Percentiles rank a stretch among this genome's conserved stretches.
These are phyloP conservation scores for Chondrilla cf. caribensis DNA, from an alignment of 37 sponge, comb jelly and placozoan genomes.

Conservation along the genomic window DNA sequence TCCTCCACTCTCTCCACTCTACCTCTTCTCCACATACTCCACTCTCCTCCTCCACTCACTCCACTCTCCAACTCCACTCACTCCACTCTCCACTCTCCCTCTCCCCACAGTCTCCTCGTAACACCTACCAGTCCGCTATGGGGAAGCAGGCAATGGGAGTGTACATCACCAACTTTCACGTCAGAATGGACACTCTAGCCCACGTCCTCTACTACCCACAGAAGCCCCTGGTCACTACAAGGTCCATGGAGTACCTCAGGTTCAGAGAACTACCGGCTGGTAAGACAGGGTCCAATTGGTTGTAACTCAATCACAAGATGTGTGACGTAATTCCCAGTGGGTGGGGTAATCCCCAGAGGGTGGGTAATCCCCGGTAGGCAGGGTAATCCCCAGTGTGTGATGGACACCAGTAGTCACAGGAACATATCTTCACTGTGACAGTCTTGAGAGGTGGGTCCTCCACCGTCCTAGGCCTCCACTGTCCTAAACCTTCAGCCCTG, in stretches of 20 bases:
- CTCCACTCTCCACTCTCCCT: neutral
- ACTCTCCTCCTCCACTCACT: too few relatives aligned
- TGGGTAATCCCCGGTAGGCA: neutral
- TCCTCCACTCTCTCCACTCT: too few relatives aligned
- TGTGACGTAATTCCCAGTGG: neutral
- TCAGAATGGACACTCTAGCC: slow-evolving; percentile 99
- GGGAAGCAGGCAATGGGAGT: slow-evolving; percentile 99
- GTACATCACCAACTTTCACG: slow-evolving; percentile 99
- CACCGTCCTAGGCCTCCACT: too few relatives aligned
- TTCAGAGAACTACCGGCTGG: slow-evolving; percentile 99
- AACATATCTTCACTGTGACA: too few relatives aligned
- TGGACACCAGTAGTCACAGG: too few relatives aligned
- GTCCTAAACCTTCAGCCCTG: too few relatives aligned
- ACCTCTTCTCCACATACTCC: too few relatives aligned
- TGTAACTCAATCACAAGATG: neutral
- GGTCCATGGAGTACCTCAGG: slow-evolving; percentile 99
- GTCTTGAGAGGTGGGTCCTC: too few relatives aligned
- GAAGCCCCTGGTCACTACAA: slow-evolving; percentile 99
- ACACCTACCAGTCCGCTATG: slow-evolving; percentile 99
- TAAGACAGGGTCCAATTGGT: neutral
- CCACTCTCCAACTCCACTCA: too few relatives aligned
- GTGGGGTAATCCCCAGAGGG: neutral
- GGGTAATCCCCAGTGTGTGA: neutral
- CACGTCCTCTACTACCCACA: slow-evolving; percentile 99
- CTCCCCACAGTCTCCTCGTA: slow-evolving; percentile 77